Conservation (phyloP, 2,797 vertebrate genomes). For the Bryconaethiops microstoma region DNA sequence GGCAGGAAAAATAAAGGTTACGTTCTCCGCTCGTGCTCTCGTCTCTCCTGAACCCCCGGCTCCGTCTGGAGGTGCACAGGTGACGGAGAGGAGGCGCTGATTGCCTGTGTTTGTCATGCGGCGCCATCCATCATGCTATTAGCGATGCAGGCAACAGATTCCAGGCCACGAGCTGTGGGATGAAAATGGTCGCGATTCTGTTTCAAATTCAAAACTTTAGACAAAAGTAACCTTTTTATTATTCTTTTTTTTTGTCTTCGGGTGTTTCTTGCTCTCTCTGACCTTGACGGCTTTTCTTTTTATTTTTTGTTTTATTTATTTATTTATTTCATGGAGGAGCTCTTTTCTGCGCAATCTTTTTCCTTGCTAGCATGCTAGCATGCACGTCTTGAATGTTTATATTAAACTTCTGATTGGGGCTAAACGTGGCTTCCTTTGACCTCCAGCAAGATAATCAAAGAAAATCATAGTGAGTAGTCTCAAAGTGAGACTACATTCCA, state of each 20-base stretch:
- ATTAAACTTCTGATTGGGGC: background rate
- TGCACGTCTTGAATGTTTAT: too few species aligned
- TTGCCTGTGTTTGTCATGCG: constrained; percentile 57
- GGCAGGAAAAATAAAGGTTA: constrained; percentile 48
- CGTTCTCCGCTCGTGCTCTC: constrained; percentile 40
- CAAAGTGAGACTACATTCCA: background rate
- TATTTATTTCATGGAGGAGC: background rate
- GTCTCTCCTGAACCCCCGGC: constrained; percentile 52
- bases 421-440: background rate
- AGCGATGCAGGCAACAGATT: constrained; percentile 60
- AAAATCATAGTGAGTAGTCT: too few species aligned
- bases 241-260: background rate
- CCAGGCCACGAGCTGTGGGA: constrained; percentile 52
- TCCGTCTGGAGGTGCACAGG: constrained; percentile 54
- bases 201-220: constrained; percentile 45
- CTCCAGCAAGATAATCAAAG: too few species aligned
- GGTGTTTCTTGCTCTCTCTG: background rate
- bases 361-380: background rate
- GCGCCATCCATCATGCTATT: constrained; percentile 63
- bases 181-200: constrained; percentile 45
- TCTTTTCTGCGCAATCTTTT: background rate
- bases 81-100: constrained; percentile 53
- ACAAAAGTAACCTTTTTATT: background rate
- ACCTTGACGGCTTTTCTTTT: background rate
- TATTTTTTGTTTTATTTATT: background rate